Evolutionary conservation across 1,140 invertebrate genomes (phyloP), one percentile per base, ranked within the genome.

Genomic region (Drosophila tsacasi): DNA sequence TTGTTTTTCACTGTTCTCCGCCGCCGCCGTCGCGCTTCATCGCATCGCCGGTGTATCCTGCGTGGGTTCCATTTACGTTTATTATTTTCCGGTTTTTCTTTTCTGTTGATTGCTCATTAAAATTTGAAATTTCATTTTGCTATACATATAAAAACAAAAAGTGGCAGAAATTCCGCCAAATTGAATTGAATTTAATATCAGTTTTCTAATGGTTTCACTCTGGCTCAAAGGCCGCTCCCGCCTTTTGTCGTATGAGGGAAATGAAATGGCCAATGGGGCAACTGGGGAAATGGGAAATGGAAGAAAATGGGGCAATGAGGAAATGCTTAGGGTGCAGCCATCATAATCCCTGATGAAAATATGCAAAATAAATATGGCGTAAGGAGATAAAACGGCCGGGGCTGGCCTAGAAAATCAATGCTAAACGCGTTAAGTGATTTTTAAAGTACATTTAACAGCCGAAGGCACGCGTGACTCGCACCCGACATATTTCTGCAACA

Each of bases 181-280:
- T 87, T 87, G 67, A 87, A 89, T 89, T 81, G 83, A 89, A 87
- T 87, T 89, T 89, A 89, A 89, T 87, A 87, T 89, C 85, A 87
- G 83, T 89, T 87, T 76, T 63, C 78, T 85, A 85, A 85, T 85
- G 82, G 82, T 61, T 73, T 39, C 54, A 39, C 27, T 25, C 17
- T 50, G 30, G 37, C 54, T 52, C 52, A 76, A 59, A 55, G 39
- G 40, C 21, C 10, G 6, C 30, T 42, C 44, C 19, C 32, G 27
- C n/a, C 44, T 30, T 30, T 5, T 67, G 64, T 13, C 39, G 74
- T 52, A 67, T 76, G 40, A 39, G 73, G 23, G 13, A 72, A 49
- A 59, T n/a, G 21, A 21, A 49, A 49, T 17, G 23, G 23, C n/a
- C 35, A 44, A 30, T 25, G 32, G 19, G 8, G 35, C 42, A 15